Percentiles rank a stretch among this genome's conserved stretches.
Evolutionary conservation across 1,140 invertebrate species (phyloP).

Genomic region (Drosophila melanica): DNA sequence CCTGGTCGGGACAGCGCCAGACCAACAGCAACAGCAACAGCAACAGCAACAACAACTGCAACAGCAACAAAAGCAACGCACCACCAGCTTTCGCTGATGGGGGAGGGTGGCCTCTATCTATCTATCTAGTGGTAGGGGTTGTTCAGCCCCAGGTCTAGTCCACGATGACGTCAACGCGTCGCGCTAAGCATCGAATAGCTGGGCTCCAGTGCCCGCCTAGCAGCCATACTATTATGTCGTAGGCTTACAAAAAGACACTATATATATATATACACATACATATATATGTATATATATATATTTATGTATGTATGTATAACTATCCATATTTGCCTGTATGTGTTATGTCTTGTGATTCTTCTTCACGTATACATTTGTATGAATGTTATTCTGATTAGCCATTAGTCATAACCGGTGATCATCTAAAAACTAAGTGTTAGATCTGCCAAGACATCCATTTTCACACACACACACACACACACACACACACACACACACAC

Average conservation of each 20-base stretch:
- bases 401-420: constrained; percentile 8
- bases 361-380: neutral
- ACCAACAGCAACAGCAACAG: constrained; percentile 26
- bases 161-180: constrained; percentile 26
- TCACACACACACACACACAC: neutral
- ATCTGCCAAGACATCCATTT: neutral
- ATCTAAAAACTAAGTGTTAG: constrained; percentile 1
- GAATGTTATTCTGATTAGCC: constrained; percentile 5
- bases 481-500: no score
- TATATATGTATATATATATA: no score
- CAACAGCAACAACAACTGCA: neutral
- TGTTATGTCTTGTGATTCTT: constrained; percentile 4
- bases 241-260: constrained; percentile 48
- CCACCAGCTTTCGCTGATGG: constrained; percentile 58
- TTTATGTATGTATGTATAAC: constrained; percentile 21
- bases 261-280: no score
- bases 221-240: constrained; percentile 48
- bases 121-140: neutral
- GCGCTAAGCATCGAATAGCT: constrained; percentile 66
- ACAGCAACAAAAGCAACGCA: constrained; percentile 49
- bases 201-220: constrained; percentile 37
- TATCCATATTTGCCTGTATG: constrained; percentile 30
- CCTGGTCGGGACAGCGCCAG: constrained; percentile 34
- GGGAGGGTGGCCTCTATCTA: no score
- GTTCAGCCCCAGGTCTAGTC: constrained; percentile 5